Evolutionary conservation across 2,113 vertebrate species (phyloP), one percentile per base, ranked within the genome.

Genomic region (Entomyzon cyanotis): DNA sequence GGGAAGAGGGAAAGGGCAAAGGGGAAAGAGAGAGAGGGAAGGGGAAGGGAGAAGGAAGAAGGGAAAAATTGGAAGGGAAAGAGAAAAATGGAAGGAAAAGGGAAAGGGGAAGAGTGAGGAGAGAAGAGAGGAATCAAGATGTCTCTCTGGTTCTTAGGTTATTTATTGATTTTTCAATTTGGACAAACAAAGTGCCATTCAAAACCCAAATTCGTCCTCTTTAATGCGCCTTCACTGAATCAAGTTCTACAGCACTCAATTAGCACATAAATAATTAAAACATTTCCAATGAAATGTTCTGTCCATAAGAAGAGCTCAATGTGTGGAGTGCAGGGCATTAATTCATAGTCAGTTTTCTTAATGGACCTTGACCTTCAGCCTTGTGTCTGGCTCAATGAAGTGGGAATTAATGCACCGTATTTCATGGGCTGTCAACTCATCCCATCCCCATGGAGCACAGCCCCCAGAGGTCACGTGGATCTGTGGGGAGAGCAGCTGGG

Each of bases 191-290:
- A 84, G 22, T 22, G 28, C 74, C 63, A 56, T 84, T 88, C 69
- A 86, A 62, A 87, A 37, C 23, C 65, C 75, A 73, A 49, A 67
- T 73, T 64, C 78, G 71, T 81, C 73, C 86, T 94, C 50, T 58
- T 94, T 93, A 77, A 79, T 52, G 83, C 1, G 15, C 79, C 87
- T 70, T 56, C 56, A 37, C 63, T 64, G 67, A 95, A 80, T 58
- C 35, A 41, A 67, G 47, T 58, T 59, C 80, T 71, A 41, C 15
- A 84, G 47, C 91, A 89, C 86, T 92, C 94, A 96, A 76, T 96
- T 93, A 95, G 74, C 64, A 50, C 49, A 76, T 89, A 20, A 93
- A 95, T 89, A 96, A 97, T 97, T 94, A 96, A 96, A 94, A 15
- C 59, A 83, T 74, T 87, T 27, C 79, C 53, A 42, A 44, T 93